phyloP scores from a whole-genome alignment of 1,140 invertebrate genomes.

The Cyrtorhinus lividipennis region DNA sequence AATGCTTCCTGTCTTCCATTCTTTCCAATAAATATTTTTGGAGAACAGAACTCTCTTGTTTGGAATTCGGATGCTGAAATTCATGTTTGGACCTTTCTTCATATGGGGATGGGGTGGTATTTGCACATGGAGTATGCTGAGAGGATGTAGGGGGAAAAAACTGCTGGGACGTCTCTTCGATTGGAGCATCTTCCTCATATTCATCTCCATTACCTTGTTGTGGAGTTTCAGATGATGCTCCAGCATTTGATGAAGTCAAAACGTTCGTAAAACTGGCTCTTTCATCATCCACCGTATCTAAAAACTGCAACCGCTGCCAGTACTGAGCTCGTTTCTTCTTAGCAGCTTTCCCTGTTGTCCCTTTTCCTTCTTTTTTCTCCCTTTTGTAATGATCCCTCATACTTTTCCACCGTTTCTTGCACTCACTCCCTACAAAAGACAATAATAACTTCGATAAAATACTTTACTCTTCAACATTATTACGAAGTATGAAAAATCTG shows the following conservation, averaged over 20 bases:
- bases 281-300: conserved; percentile 12
- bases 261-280: conserved; percentile 8
- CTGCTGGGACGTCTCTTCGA: neutral
- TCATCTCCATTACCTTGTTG: neutral
- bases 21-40: neutral
- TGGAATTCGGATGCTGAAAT: neutral
- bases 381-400: conserved; percentile 18
- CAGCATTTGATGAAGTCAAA: neutral
- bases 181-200: neutral
- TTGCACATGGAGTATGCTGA: neutral
- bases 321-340: conserved; percentile 15
- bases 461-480: neutral
- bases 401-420: conserved; percentile 17
- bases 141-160: neutral
- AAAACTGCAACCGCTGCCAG: conserved; percentile 12
- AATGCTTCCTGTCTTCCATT: neutral
- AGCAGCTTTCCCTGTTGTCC: conserved; percentile 13
- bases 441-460: neutral
- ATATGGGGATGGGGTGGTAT: neutral
- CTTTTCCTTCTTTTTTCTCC: conserved; percentile 13
- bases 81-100: neutral
- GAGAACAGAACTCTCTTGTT: neutral
- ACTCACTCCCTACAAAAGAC: conserved; percentile 16
- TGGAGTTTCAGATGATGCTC: neutral
- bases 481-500: conserved; percentile 4